These are phyloP conservation scores for Neria commutata DNA, from an alignment of 2,888 invertebrate genomes.

Conservation along the genomic window DNA sequence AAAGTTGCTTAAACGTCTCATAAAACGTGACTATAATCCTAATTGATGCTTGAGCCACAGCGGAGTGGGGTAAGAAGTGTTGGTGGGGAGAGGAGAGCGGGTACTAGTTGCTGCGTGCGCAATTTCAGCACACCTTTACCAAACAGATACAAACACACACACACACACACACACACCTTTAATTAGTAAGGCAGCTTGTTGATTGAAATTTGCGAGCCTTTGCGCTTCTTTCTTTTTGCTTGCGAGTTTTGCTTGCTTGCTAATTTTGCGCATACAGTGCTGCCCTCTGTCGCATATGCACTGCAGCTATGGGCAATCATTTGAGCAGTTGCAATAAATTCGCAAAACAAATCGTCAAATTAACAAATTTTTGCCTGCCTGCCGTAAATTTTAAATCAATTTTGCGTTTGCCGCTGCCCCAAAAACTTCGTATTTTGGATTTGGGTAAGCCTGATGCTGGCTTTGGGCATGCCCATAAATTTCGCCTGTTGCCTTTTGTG, in stretches of 20 bases:
- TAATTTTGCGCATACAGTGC: constrained; percentile 21
- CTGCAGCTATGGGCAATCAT: constrained; percentile 25
- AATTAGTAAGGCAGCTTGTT: constrained; percentile 46
- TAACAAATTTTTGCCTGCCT: constrained; percentile 46
- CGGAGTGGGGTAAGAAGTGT: neutral
- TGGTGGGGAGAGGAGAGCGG: constrained; percentile 3
- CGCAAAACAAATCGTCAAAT: constrained; percentile 52
- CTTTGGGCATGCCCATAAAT: no score
- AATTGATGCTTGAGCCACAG: constrained; percentile 55
- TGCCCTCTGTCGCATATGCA: constrained; percentile 22
- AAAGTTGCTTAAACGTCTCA: constrained; percentile 61
- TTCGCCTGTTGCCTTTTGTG: no score
- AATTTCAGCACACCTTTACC: constrained; percentile 38
- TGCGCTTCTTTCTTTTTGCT: neutral
- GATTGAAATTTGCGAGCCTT: constrained; percentile 39
- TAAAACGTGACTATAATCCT: constrained; percentile 63
- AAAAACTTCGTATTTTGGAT: constrained; percentile 63
- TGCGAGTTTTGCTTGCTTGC: constrained; percentile 10
- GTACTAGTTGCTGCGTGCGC: constrained; percentile 17
- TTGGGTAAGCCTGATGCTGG: constrained; percentile 63
- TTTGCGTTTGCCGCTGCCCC: constrained; percentile 38
- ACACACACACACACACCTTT: no score
- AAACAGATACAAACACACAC: constrained; percentile 5
- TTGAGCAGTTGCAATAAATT: constrained; percentile 46
- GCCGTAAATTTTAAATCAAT: constrained; percentile 57